Evolutionary conservation across 2,888 invertebrate species (phyloP), one percentile per base, ranked within the genome.

Genomic region (Vanessa cardui): DNA sequence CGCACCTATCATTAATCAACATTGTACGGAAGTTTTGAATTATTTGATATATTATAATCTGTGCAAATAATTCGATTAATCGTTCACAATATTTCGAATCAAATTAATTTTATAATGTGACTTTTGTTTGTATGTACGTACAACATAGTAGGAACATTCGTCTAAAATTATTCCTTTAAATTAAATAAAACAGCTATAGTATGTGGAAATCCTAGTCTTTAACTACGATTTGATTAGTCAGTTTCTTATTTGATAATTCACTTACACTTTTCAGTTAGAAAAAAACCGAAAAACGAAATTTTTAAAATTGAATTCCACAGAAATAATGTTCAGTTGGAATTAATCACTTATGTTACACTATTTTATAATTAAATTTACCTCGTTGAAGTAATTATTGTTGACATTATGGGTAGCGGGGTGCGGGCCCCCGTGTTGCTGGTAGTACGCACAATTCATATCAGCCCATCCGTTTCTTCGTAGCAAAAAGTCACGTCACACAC

Each of bases 361-460:
- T n/a, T 8, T 66, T 20, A 26, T 58, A 74, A 56, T 50, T 64
- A 71, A 63, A 72, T 71, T 86, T 92, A 92, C 92, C 92, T 92
- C 92, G 82, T 90, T 90, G 85, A 86, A 92, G 79, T 91, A 91
- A 77, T 81, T 84, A 81, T 87, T 89, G 82, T 83, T 89, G 76
- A 84, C 88, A 82, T 90, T 90, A 74, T 91, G 88, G 68, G 85
- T 78, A 72, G 79, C 90, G 76, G 90, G 91, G 84, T 91, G 87
- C 78, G 87, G 73, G 76, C 81, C 88, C 88, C 89, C 90, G 80
- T 88, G 86, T 80, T 89, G 91, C 72, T 91, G 91, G 75, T 92
- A 92, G 77, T 92, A 92, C 74, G 92, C 90, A 85, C 92, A 92
- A 83, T 92, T 92, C 92, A 92, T 92, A 73, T 78, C 82, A 78